These are phyloP conservation scores for Bos javanicus DNA, from an alignment of 2,113 vertebrate species.

Conservation along the genomic window DNA sequence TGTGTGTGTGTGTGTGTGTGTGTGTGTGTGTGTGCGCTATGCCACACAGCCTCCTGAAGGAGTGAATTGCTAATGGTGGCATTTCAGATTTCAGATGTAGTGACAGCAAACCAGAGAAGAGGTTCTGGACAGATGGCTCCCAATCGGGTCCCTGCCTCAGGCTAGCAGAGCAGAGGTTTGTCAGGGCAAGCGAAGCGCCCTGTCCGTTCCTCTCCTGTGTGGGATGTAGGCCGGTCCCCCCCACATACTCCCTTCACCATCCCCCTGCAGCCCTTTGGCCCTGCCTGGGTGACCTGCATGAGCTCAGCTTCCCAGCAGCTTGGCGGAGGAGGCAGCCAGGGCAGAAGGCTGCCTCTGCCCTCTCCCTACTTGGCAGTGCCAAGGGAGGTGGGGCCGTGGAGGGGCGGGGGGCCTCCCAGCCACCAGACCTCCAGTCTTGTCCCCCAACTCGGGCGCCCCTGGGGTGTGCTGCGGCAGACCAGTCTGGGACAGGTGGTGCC, in stretches of 20 bases:
- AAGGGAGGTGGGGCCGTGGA: neutral
- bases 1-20: neutral
- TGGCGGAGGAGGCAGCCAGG: conserved; percentile 60
- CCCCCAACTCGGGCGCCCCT: conserved; percentile 8
- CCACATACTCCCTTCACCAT: conserved; percentile 13
- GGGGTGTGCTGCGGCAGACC: conserved; percentile 32
- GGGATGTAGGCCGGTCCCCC: conserved; percentile 42
- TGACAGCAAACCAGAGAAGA: conserved; percentile 63
- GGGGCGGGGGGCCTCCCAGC: neutral
- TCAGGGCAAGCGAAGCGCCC: conserved; percentile 30
- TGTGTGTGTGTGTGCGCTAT: neutral
- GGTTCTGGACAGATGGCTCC: conserved; percentile 72
- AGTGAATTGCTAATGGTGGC: conserved; percentile 68
- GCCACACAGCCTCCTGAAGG: conserved; percentile 59
- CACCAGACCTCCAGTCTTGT: neutral
- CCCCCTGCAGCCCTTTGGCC: conserved; percentile 67
- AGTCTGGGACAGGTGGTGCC: conserved; percentile 14
- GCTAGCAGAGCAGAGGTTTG: conserved; percentile 65
- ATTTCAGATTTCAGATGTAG: conserved; percentile 66
- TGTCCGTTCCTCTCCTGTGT: conserved; percentile 28
- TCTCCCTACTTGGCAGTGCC: conserved; percentile 50
- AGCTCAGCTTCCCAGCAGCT: conserved; percentile 76
- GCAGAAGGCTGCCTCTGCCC: conserved; percentile 66
- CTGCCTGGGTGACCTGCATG: conserved; percentile 65
- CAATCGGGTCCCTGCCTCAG: conserved; percentile 65